Evolutionary conservation across 37 sponge, comb jelly and placozoan genomes (phyloP).

Genomic region (Haliclona indistincta): DNA sequence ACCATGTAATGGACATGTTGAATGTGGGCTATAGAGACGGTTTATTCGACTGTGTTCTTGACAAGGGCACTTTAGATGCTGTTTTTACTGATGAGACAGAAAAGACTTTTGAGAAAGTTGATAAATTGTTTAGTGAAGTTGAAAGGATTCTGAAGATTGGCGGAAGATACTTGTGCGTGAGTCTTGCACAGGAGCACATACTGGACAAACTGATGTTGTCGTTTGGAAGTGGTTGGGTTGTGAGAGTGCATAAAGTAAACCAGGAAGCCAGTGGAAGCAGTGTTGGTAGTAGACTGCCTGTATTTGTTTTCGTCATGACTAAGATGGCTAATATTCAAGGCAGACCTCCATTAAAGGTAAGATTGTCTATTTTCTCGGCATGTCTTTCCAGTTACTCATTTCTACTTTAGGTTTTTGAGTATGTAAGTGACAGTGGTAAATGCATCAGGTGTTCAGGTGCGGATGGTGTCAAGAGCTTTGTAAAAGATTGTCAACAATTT

Average conservation of each 20-base stretch:
- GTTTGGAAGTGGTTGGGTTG: conserved; percentile 70
- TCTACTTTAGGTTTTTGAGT: conserved; percentile 65
- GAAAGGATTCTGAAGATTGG: conserved; percentile 68
- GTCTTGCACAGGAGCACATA: conserved; percentile 73
- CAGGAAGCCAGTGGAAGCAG: conserved; percentile 4
- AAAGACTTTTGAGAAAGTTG: conserved; percentile 56
- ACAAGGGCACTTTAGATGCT: conserved; percentile 94
- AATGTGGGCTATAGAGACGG: conserved; percentile 55
- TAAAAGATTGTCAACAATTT: conserved; percentile 66
- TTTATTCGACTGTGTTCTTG: conserved; percentile 73
- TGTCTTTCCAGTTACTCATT: conserved; percentile 8
- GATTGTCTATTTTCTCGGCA: not conserved
- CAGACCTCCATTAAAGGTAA: conserved; percentile 55
- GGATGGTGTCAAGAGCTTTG: conserved; percentile 39
- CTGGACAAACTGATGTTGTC: conserved; percentile 43
- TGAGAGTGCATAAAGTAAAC: conserved; percentile 78
- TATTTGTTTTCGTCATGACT: conserved; percentile 86
- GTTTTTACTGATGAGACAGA: conserved; percentile 50
- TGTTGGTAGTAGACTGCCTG: conserved; percentile 71
- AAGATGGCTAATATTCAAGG: conserved; percentile 64
- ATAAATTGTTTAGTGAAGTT: conserved; percentile 66
- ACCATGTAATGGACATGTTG: conserved; percentile 70
- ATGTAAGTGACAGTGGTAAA: conserved; percentile 43
- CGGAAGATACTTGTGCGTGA: conserved; percentile 85
- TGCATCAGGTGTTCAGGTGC: conserved; percentile 46